phyloP scores from a whole-genome alignment of 2,888 invertebrate species.

The Xestia rhomboidea region DNA sequence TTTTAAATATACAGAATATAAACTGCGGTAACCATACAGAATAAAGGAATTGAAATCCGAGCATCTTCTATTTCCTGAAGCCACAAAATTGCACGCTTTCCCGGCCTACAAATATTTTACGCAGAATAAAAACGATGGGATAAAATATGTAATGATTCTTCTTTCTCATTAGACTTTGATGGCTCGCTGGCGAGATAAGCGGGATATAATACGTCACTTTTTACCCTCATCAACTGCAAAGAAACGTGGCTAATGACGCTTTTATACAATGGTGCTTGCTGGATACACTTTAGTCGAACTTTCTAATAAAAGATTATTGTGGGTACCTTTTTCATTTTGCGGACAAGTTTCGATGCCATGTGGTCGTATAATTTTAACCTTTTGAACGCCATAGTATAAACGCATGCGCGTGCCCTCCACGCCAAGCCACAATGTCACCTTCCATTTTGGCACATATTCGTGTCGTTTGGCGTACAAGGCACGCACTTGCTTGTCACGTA shows the following conservation, averaged over 20 bases:
- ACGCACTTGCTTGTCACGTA: no score
- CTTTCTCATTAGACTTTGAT: conserved; percentile 56
- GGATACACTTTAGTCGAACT: background rate
- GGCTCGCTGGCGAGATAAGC: conserved; percentile 38
- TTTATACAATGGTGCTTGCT: conserved; percentile 35
- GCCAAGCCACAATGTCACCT: no score
- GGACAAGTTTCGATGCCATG: background rate
- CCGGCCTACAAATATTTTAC: conserved; percentile 24
- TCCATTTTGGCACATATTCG: no score
- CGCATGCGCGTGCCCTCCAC: no score
- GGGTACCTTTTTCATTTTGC: background rate
- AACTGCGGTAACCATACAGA: no score
- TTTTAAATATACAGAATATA: no score
- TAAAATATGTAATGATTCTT: conserved; percentile 23
- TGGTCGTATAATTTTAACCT: no score
- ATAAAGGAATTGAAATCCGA: no score
- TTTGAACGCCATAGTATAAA: no score
- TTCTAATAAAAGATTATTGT: background rate
- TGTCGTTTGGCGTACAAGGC: no score
- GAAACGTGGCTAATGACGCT: conserved; percentile 36
- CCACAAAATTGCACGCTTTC: conserved; percentile 1
- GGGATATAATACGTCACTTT: conserved; percentile 33
- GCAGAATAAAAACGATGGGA: conserved; percentile 23
- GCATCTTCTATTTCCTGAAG: conserved; percentile 14
- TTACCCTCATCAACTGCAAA: conserved; percentile 31